Conservation (phyloP, 2,888 invertebrate species). For the Asteroscopus sphinx region DNA sequence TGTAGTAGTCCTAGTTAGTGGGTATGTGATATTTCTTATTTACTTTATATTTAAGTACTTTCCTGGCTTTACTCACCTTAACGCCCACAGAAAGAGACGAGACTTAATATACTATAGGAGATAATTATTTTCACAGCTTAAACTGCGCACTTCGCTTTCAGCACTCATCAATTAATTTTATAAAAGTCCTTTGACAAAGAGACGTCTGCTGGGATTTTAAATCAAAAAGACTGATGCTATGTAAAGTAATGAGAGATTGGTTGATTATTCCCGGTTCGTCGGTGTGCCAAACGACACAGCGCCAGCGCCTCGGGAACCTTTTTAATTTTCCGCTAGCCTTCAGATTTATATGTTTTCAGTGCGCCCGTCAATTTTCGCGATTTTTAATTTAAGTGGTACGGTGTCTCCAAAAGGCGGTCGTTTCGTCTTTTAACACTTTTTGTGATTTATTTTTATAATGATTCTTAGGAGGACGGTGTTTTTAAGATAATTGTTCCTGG, state of each 20-base stretch:
- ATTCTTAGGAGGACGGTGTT: slow-evolving; percentile 56
- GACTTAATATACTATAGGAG: slow-evolving; percentile 37
- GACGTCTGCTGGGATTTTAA: slow-evolving; percentile 61
- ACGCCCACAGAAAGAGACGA: slow-evolving; percentile 5
- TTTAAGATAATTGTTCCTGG: slow-evolving; percentile 60
- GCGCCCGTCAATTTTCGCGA: slow-evolving; percentile 83
- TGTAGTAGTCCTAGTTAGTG: too few relatives aligned
- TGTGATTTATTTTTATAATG: slow-evolving; percentile 61
- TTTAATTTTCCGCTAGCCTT: slow-evolving; percentile 88
- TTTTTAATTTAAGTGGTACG: slow-evolving; percentile 84
- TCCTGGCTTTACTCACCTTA: neutral
- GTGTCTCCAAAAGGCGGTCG: slow-evolving; percentile 74
- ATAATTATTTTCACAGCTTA: slow-evolving; percentile 33
- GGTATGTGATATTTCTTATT: too few relatives aligned
- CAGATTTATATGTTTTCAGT: slow-evolving; percentile 86
- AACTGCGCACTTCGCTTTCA: slow-evolving; percentile 37
- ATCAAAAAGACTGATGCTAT: slow-evolving; percentile 63
- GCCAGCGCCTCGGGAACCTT: slow-evolving; percentile 75
- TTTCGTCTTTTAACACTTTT: slow-evolving; percentile 71
- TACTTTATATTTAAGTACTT: neutral
- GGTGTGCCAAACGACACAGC: slow-evolving; percentile 64
- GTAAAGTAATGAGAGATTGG: slow-evolving; percentile 71
- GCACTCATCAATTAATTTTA: slow-evolving; percentile 58
- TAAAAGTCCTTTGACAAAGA: slow-evolving; percentile 58
- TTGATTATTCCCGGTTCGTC: slow-evolving; percentile 70